Conservation (phyloP, 1,140 invertebrate species). For the Cherax destructor region DNA sequence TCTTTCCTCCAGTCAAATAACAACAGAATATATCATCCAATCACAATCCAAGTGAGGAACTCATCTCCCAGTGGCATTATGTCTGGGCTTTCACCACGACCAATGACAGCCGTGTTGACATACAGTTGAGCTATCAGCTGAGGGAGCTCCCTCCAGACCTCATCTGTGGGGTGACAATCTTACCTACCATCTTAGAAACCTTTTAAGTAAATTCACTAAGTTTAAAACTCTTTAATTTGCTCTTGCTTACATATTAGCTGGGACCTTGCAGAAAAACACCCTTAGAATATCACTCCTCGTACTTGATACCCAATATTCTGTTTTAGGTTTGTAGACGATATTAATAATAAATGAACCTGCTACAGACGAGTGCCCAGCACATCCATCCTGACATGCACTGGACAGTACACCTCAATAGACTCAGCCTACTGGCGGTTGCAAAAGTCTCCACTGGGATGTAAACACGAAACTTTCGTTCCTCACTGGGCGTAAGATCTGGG, state of each 20-base stretch:
- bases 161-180: not conserved
- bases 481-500: too few species aligned
- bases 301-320: too few species aligned
- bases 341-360: too few species aligned
- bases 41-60: not conserved
- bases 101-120: slow-evolving; percentile 9
- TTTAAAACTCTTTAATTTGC: not conserved
- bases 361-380: too few species aligned
- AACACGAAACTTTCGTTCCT: too few species aligned
- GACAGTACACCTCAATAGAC: too few species aligned
- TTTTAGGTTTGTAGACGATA: too few species aligned
- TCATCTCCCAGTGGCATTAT: not conserved
- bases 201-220: not conserved
- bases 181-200: not conserved
- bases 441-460: too few species aligned
- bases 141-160: not conserved
- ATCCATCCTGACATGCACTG: too few species aligned
- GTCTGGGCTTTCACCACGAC: not conserved
- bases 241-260: not conserved
- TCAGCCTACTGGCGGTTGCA: too few species aligned
- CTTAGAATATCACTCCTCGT: too few species aligned
- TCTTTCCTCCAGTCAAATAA: not conserved
- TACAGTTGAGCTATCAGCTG: not conserved
- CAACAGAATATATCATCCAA: not conserved
- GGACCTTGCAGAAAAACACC: too few species aligned